Base-by-base conservation (phyloP, 2,888 invertebrate species). In the Temnothorax unifasciatus region DNA sequence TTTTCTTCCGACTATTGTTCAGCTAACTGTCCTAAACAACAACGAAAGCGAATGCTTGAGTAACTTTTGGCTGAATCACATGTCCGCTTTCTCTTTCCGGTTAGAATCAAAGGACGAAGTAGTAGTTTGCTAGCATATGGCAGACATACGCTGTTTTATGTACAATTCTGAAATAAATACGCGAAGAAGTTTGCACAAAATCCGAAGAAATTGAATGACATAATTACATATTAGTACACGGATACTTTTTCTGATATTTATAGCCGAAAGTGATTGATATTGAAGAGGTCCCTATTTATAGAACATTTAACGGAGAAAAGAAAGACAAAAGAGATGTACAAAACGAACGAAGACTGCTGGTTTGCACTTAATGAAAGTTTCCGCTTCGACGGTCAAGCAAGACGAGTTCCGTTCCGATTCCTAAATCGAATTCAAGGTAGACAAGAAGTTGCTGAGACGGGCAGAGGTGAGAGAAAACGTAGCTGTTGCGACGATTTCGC, bases 331-430 rank as follows among this genome's bases (percentile, higher is more conserved):
- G 66, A n/a, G 25, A 34, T 41, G 13, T 21, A 41, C 18, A 15
- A 50, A 29, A 52, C n/a, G 41, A 64, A 57, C 9, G 21, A 75
- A 64, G 66, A 83, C 34, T 61, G 82, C 63, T 63, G 74, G 85
- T 77, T 87, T 88, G 86, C 86, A 87, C 86, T 87, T 90, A 89
- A 89, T 79, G 85, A 84, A 89, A 90, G 81, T 87, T 89, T 83
- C 75, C 69, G 47, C 69, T 74, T 66, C 64, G 25, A 68, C 38
- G 81, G 69, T 63, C 76, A 71, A 63, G 61, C 82, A 71, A 79
- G 66, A 38, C 50, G 47, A 69, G 83, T 63, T 64, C 54, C 77
- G 38, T 25, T 11, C 41, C 13, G 64, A 13, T 66, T 85, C 68
- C 69, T 84, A 85, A 87, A 87, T 79, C 66, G 82, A 75, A 85